A percentile compares a stretch with the other conserved stretches of the same genome.
phyloP scores from a whole-genome alignment of 2,888 invertebrate species.

The Dryadula phaetusa region DNA sequence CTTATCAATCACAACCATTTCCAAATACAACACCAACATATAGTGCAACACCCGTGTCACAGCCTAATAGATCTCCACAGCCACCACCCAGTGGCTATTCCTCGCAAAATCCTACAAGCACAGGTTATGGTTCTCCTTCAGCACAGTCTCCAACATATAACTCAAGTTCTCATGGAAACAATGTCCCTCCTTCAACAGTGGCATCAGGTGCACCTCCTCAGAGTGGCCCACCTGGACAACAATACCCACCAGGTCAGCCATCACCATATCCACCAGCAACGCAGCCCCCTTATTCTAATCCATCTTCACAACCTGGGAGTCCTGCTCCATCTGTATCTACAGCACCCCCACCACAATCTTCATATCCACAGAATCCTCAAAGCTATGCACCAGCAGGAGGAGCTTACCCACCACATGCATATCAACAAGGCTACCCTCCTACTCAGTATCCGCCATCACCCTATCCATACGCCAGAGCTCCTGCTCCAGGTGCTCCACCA shows the following conservation, averaged over 20 bases:
- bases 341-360: conserved; percentile 83
- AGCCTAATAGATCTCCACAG: conserved; percentile 83
- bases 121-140: conserved; percentile 87
- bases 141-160: conserved; percentile 87
- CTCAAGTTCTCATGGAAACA: conserved; percentile 83
- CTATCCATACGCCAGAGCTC: conserved; percentile 84
- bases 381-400: conserved; percentile 73
- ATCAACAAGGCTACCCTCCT: conserved; percentile 81
- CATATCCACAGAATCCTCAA: conserved; percentile 83
- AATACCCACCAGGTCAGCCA: conserved; percentile 86
- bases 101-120: conserved; percentile 81
- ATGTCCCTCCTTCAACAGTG: conserved; percentile 77
- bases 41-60: conserved; percentile 80
- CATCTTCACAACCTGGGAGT: conserved; percentile 82
- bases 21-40: conserved; percentile 81
- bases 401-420: conserved; percentile 81
- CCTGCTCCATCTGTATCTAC: conserved; percentile 79
- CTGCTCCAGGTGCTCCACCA: conserved; percentile 87
- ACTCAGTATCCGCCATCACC: conserved; percentile 84
- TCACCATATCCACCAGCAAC: conserved; percentile 86
- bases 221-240: conserved; percentile 84
- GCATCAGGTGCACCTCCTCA: conserved; percentile 79
- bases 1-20: conserved; percentile 80
- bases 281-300: conserved; percentile 84
- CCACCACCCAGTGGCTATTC: conserved; percentile 83